Base-by-base conservation (phyloP, 1,140 invertebrate genomes). In the Neotoxoptera formosana region DNA sequence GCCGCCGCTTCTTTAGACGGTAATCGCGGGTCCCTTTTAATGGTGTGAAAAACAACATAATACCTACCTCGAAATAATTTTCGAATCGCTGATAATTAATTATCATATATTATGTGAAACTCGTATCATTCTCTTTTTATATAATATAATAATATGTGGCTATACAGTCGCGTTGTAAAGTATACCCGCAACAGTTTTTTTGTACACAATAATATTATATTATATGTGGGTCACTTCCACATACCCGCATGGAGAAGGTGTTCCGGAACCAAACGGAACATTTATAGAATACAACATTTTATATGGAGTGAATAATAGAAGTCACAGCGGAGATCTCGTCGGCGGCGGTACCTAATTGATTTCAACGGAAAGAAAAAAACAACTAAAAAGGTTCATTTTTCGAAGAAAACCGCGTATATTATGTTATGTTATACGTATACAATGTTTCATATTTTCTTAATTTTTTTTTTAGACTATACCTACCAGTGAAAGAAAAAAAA, bases 21-120 rank as follows among this genome's bases (percentile, higher is more conserved):
- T 45, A 60, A 90, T 60, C 53, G n/a, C n/a, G n/a, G 89, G 89
- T 67, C 89, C 89, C 89, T 90, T n/a, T 67, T 90, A 90, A 90
- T 90, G 89, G 89, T 90, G 89, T 90, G 89, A 90, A 90, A 90
- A 53, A 45, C 53, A 36, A 36, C 25, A 90, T 36, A 34, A n/a
- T 20, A 48, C n/a, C 23, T 51, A 88, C 9, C 67, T 90, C 25
- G 45, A 67, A 90, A 60, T 67, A 41, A 30, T 41, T 90, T 90
- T 56, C 51, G 21, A 41, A 56, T 56, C 34, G 41, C 34, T 36
- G 8, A 90, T 45, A 90, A 90, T 90, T 60, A 90, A 60, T n/a
- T n/a, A n/a, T 14, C 34, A 48, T 48, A 48, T n/a, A n/a, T 14
- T 34, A 48, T 48, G 34, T 87, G n/a, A 48, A 2, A 45, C 45